Conservation (phyloP, 1,140 invertebrate genomes). For the Eumeta japonica region DNA sequence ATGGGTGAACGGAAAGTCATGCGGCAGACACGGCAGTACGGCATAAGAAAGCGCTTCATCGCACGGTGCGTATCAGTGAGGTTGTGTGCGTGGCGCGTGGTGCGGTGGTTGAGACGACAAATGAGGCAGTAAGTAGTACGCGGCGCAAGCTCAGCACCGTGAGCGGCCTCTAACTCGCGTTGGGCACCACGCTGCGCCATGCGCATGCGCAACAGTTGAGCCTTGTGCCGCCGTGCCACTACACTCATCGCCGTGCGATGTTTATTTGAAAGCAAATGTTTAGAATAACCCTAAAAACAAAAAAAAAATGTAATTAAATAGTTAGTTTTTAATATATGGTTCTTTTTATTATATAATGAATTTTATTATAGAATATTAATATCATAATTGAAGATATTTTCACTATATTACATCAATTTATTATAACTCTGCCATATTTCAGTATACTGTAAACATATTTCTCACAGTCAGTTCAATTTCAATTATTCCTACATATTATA, state of each 20-base stretch:
- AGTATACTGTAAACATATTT: no score
- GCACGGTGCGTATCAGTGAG: conserved; percentile 73
- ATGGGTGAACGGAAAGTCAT: conserved; percentile 76
- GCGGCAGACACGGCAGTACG: conserved; percentile 71
- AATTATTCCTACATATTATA: no score
- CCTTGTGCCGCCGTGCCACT: conserved; percentile 69
- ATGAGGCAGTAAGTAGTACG: conserved; percentile 72
- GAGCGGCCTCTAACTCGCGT: conserved; percentile 67
- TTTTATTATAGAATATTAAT: no score
- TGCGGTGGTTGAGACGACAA: conserved; percentile 78
- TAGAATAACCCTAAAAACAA: conserved; percentile 69
- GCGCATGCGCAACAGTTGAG: conserved; percentile 70
- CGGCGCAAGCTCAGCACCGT: conserved; percentile 63
- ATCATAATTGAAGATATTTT: no score
- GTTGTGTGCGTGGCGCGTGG: conserved; percentile 72
- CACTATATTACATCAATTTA: no score
- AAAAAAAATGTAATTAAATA: no score
- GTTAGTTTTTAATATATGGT: no score
- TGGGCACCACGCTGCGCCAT: conserved; percentile 72
- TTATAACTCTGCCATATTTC: no score
- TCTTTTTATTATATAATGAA: no score
- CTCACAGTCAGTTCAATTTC: no score
- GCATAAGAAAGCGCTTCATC: conserved; percentile 79
- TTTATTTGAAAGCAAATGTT: conserved; percentile 67
- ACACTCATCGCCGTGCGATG: conserved; percentile 71